A percentile compares a stretch with the other conserved stretches of the same genome.
phyloP scores from a whole-genome alignment of 2,113 vertebrate genomes.

The Salminus brasiliensis region DNA sequence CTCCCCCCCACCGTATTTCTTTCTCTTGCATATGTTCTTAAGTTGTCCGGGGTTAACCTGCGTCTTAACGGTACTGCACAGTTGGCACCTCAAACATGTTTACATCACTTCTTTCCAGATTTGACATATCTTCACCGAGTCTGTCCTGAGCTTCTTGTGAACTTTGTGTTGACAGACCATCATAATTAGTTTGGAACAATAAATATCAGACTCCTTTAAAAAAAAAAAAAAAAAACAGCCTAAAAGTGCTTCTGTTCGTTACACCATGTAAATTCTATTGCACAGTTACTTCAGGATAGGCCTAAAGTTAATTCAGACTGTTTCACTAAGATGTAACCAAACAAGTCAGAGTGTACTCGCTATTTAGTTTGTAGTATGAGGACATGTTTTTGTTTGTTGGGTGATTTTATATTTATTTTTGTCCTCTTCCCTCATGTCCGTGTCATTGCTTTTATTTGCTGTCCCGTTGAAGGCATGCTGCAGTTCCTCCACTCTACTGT shows the following conservation, averaged over 20 bases:
- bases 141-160: neutral
- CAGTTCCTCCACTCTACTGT: slow-evolving; percentile 48
- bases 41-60: slow-evolving; percentile 8
- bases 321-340: slow-evolving; percentile 51
- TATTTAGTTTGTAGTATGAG: neutral
- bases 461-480: slow-evolving; percentile 35
- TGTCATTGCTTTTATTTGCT: slow-evolving; percentile 26
- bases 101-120: slow-evolving; percentile 42
- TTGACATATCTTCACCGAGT: slow-evolving; percentile 45
- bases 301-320: slow-evolving; percentile 38
- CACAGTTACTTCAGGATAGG: slow-evolving; percentile 15
- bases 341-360: slow-evolving; percentile 1
- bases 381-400: neutral
- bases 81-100: slow-evolving; percentile 46
- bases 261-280: slow-evolving; percentile 21
- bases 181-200: slow-evolving; percentile 23
- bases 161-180: slow-evolving; percentile 11
- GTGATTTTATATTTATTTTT: slow-evolving; percentile 3
- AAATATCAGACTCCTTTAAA: slow-evolving; percentile 40
- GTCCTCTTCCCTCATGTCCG: slow-evolving; percentile 28
- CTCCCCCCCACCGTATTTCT: neutral
- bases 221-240: neutral
- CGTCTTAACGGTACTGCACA: slow-evolving; percentile 46
- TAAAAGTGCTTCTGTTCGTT: slow-evolving; percentile 25
- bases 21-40: slow-evolving; percentile 15